Base-by-base conservation (phyloP, 2,888 invertebrate species). In the Heliconius erato region DNA sequence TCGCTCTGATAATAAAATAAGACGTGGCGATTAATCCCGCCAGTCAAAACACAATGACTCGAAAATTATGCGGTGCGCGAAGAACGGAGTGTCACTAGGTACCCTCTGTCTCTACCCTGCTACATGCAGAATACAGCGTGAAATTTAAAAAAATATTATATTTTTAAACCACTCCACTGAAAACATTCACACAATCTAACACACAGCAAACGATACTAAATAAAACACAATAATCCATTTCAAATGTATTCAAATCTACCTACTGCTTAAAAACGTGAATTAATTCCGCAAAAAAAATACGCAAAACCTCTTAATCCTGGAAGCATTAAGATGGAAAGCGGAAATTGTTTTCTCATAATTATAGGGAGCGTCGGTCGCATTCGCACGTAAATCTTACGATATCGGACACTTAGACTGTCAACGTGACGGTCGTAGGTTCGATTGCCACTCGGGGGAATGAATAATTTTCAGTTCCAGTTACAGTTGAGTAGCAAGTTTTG, bases 301-400 rank as follows among this genome's bases (percentile, higher is more conserved):
- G 81, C 85, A 87, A 87, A 90, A 91, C 90, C 91, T 90, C 91
- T 89, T 94, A 95, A 95, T 94, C 94, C 93, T 83, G 85, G 84
- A 86, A 88, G 92, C 92, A 93, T 94, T 95, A 94, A 94, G 94
- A 95, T 93, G 94, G 93, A 94, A 91, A 91, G 91, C 90, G 92
- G 92, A 95, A 96, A 96, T 95, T 95, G 95, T 95, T 95, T 96
- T 94, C 95, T 95, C 95, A 96, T 95, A 95, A 96, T 96, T 95
- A 95, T 93, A 91, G 90, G 90, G 90, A 90, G 89, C 86, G 90
- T 91, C 90, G 35, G 63, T 63, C 65, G 54, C 54, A 19, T 54
- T 54, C 49, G 49, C 49, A 54, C 19, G 49, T 54, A 54, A n/a
- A 12, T 63, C 9, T 59, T 59, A 59, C 23, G 7, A n/a, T 59